Conservation (phyloP, 2,797 vertebrate genomes). For the Pogoniulus pusillus region DNA sequence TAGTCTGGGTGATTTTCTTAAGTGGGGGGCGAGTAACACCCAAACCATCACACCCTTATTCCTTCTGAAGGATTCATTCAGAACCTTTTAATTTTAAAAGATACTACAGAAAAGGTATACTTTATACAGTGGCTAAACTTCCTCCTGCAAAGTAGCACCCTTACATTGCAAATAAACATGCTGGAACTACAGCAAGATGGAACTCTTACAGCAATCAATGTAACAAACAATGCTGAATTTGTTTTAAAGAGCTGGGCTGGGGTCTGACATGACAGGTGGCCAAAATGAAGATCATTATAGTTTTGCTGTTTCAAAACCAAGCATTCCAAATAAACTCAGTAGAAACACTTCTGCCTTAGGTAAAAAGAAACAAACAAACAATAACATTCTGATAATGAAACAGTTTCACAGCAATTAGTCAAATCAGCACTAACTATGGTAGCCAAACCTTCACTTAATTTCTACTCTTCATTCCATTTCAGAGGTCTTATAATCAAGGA, state of each 20-base stretch:
- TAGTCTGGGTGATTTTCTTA: no score
- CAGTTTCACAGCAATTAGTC: not conserved
- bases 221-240: not conserved
- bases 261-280: conserved; percentile 1
- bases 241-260: conserved; percentile 12
- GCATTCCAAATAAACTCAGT: not conserved
- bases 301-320: conserved; percentile 28
- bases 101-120: not conserved
- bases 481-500: not conserved
- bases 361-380: conserved; percentile 25
- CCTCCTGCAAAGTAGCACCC: not conserved
- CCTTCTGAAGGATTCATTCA: not conserved
- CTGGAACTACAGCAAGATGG: not conserved
- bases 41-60: no score
- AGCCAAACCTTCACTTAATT: not conserved
- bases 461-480: not conserved
- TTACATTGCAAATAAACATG: conserved; percentile 26
- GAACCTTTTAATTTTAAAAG: not conserved
- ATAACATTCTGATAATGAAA: conserved; percentile 4
- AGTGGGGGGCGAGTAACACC: no score
- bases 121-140: not conserved
- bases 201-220: conserved; percentile 23
- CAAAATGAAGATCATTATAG: conserved; percentile 41
- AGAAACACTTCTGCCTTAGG: not conserved
- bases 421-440: not conserved